Percentiles rank a stretch among this genome's conserved stretches.
These are phyloP conservation scores for Macaria liturata DNA, from an alignment of 2,888 invertebrate species.

Conservation along the genomic window DNA sequence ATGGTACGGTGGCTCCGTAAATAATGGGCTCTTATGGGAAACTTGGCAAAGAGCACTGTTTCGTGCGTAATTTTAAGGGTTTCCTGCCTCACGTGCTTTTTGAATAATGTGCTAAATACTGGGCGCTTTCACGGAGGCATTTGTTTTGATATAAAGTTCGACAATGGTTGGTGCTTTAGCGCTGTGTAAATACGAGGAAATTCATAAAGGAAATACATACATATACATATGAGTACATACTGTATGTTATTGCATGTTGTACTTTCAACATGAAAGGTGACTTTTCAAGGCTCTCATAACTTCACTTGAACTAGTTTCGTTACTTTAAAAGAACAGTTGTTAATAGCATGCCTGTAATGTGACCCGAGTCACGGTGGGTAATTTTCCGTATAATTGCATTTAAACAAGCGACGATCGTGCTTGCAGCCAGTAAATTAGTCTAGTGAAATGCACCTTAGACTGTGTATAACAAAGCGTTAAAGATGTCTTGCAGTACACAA, in stretches of 20 bases:
- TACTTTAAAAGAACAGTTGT: background rate
- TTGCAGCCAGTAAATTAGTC: constrained; percentile 49
- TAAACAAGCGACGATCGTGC: constrained; percentile 29
- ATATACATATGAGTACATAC: too few species aligned
- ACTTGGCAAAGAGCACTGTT: constrained; percentile 81
- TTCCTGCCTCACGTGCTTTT: constrained; percentile 76
- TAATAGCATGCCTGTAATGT: background rate
- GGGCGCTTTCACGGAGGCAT: constrained; percentile 62
- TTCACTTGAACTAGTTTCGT: background rate
- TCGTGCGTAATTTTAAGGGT: constrained; percentile 82
- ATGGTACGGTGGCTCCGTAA: constrained; percentile 82
- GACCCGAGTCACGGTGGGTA: too few species aligned
- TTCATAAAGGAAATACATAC: too few species aligned
- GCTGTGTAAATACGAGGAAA: constrained; percentile 7
- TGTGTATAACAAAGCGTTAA: constrained; percentile 51
- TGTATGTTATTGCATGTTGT: too few species aligned
- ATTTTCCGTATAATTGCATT: constrained; percentile 10
- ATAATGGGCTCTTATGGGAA: constrained; percentile 83
- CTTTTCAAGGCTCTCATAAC: too few species aligned
- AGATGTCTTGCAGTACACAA: background rate
- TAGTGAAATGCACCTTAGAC: constrained; percentile 51
- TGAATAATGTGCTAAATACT: constrained; percentile 77
- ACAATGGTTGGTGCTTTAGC: constrained; percentile 39
- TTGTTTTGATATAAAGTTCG: constrained; percentile 58
- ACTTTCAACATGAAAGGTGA: too few species aligned